Evolutionary conservation across 1,140 invertebrate species (phyloP), one percentile per base, ranked within the genome.

Genomic region (Diorhabda sublineata): DNA sequence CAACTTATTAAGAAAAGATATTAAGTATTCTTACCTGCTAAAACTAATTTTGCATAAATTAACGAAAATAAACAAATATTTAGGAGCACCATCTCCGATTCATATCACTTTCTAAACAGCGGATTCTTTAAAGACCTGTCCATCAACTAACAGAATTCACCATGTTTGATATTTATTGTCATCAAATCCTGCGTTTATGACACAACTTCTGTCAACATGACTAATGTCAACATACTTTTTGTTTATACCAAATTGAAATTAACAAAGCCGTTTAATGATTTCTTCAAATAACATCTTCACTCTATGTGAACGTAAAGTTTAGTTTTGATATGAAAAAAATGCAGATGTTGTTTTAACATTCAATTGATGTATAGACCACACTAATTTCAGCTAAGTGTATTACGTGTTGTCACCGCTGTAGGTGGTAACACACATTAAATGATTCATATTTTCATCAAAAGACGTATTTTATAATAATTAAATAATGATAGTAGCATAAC

Each of bases 31-130:
- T 60, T 67, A 71, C 72, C 67, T 71, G 65, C 43, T 59, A 59
- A 70, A 58, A 62, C 57, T 42, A 71, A 61, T 26, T 66, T 47
- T 9, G 65, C 45, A 8, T 59, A 52, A 65, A 68, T 43, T 59
- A 69, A 74, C 66, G 71, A 71, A 71, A 71, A 69, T 71, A 74
- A 74, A 71, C 59, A 71, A 68, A 74, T 67, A 69, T 69, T 61
- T 64, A 73, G 66, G 58, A 70, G 64, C 69, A 74, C 63, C 70
- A 74, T 74, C 45, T 60, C 70, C 66, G 68, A 45, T 47, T 68
- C 73, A 74, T 74, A 66, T 71, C 70, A 71, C 57, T 3, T 52
- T 52, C 3, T 52, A 6, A 52, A 52, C 6, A 8, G n/a, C 6
- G n/a, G 3, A 3, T 3, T 8, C n/a, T 6, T 52, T 52, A 52